phyloP scores from a whole-genome alignment of 2,797 vertebrate genomes.

The Telmatherina bonti region DNA sequence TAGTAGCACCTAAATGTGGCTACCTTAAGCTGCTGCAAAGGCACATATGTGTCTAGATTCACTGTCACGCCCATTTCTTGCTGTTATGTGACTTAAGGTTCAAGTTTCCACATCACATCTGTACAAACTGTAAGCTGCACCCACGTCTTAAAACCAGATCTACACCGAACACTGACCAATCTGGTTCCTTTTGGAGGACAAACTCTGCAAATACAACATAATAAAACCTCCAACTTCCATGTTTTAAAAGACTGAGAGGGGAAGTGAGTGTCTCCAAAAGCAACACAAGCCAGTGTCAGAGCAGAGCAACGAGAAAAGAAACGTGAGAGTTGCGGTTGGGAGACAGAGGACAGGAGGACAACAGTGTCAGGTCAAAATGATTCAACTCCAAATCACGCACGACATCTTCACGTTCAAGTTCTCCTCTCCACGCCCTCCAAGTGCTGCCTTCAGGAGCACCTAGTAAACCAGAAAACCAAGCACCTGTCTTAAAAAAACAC shows the following conservation, averaged over 20 bases:
- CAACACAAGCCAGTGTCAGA: too few relatives aligned
- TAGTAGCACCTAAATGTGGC: background rate
- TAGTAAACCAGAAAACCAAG: slow-evolving; percentile 20
- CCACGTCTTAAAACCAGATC: background rate
- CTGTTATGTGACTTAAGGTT: background rate
- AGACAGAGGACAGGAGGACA: background rate
- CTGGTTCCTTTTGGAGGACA: background rate
- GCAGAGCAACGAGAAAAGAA: background rate
- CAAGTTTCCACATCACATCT: background rate
- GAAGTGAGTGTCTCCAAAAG: too few relatives aligned
- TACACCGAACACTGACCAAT: too few relatives aligned
- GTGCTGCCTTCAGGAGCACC: slow-evolving; percentile 59
- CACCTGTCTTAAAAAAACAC: background rate
- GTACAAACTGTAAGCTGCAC: background rate
- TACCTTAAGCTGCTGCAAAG: background rate
- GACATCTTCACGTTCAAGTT: slow-evolving; percentile 35
- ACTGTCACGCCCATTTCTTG: background rate
- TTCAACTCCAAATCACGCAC: slow-evolving; percentile 1
- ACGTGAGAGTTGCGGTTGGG: background rate
- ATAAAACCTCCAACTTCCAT: background rate
- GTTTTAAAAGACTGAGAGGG: background rate
- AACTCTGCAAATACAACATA: background rate
- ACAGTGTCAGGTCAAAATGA: slow-evolving; percentile 27
- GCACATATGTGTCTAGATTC: background rate
- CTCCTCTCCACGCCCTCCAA: slow-evolving; percentile 22